phyloP scores from a whole-genome alignment of 1,140 invertebrate species.

The Drosophila ananassae region DNA sequence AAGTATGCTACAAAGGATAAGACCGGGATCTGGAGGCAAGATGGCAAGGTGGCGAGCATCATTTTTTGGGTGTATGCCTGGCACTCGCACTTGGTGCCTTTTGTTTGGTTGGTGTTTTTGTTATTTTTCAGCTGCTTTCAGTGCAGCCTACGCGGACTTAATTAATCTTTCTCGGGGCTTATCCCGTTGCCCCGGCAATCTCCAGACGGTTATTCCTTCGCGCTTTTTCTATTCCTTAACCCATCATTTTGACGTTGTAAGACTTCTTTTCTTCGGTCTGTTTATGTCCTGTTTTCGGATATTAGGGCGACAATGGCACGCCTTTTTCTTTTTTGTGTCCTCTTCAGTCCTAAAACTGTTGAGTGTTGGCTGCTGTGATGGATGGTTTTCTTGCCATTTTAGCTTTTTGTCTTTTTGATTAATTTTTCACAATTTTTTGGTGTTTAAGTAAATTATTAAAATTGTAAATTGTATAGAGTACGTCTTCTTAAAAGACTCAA shows the following conservation, averaged over 20 bases:
- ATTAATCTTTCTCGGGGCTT: conserved; percentile 77
- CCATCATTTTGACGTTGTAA: conserved; percentile 41
- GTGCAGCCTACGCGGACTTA: conserved; percentile 65
- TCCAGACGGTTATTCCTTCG: conserved; percentile 21
- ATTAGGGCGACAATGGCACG: conserved; percentile 36
- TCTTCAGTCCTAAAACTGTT: conserved; percentile 27
- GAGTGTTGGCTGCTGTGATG: conserved; percentile 41
- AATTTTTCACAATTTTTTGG: conserved; percentile 3
- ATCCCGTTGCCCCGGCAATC: conserved; percentile 64
- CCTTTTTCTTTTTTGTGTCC: conserved; percentile 29
- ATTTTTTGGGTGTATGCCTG: conserved; percentile 3
- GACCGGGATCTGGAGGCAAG: conserved; percentile 20
- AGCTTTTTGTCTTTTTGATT: conserved; percentile 46
- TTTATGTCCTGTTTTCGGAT: conserved; percentile 36
- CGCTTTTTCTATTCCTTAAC: neutral
- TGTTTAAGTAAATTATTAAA: neutral
- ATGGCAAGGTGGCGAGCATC: conserved; percentile 1
- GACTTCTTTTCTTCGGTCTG: conserved; percentile 27
- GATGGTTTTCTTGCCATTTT: conserved; percentile 37
- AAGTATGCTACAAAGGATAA: conserved; percentile 62
- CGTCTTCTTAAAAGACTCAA: no score
- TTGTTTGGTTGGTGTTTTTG: conserved; percentile 23
- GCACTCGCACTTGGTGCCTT: neutral
- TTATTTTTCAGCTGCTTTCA: conserved; percentile 14
- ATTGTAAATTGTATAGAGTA: no score